These are phyloP conservation scores for Metaphire vulgaris DNA, from an alignment of 1,140 invertebrate genomes.

Conservation along the genomic window DNA sequence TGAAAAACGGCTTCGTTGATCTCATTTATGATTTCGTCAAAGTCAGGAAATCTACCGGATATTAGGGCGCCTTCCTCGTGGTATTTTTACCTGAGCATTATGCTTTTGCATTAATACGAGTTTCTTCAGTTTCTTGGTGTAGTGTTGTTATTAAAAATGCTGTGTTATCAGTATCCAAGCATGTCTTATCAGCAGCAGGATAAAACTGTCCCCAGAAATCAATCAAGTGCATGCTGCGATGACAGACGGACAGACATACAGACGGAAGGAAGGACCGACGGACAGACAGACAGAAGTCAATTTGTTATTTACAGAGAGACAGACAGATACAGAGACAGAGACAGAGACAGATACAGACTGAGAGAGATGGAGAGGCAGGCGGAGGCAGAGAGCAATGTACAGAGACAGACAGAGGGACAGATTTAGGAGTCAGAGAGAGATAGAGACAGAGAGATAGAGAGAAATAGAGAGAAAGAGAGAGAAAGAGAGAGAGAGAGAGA, in stretches of 20 bases:
- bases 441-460: not conserved
- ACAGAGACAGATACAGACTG: not conserved
- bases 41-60: no score
- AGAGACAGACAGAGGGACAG: not conserved
- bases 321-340: not conserved
- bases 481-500: not conserved
- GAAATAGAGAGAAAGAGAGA: not conserved
- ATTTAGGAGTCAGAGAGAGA: constrained; percentile 2
- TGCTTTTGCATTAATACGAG: no score
- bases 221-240: not conserved
- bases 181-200: not conserved
- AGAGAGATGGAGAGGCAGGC: not conserved
- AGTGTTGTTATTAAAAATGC: not conserved
- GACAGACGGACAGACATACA: not conserved
- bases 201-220: not conserved
- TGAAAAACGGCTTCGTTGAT: no score
- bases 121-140: not conserved
- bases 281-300: not conserved
- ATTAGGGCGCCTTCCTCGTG: no score
- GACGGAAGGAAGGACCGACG: not conserved
- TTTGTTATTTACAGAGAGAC: not conserved
- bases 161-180: not conserved
- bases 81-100: no score
- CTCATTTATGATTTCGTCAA: no score
- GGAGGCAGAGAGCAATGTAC: not conserved